Base-by-base conservation (phyloP, 1,140 invertebrate species). In the Mactra quadrangularis region DNA sequence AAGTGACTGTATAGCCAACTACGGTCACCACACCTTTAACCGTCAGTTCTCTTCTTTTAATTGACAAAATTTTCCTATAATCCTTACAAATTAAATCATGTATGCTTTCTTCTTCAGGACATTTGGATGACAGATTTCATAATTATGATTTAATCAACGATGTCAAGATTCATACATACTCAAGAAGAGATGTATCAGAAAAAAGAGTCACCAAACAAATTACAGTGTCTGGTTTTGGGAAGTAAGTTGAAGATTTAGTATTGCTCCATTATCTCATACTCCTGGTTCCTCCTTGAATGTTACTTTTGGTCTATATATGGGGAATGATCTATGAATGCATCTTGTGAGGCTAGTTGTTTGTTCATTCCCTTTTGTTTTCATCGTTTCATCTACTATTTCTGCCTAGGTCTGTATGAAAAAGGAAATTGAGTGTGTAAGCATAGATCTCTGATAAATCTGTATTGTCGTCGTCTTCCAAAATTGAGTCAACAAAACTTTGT, bases 41-140 rank as follows among this genome's bases (percentile, higher is more conserved):
- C n/a, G n/a, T n/a, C n/a, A n/a, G n/a, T n/a, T n/a, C n/a, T n/a
- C n/a, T n/a, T n/a, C n/a, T n/a, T n/a, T n/a, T n/a, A n/a, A n/a
- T n/a, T n/a, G n/a, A n/a, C n/a, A n/a, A n/a, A n/a, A n/a, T n/a
- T n/a, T n/a, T n/a, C n/a, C n/a, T n/a, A n/a, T n/a, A n/a, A n/a
- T n/a, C n/a, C n/a, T n/a, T n/a, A n/a, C n/a, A n/a, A n/a, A n/a
- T n/a, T n/a, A n/a, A n/a, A n/a, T n/a, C n/a, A n/a, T n/a, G n/a
- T 19, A 25, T 45, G 25, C 19, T 59, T 47, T 50, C 15, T 19
- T 15, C 45, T 72, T 52, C 29, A 53, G 57, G 70, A 31, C 70
- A 55, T 33, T 68, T 64, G 60, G 52, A 70, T 60, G 62, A 72
- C 50, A 55, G 35, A 25, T 57, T 72, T 15, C 70, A 72, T 47